These are phyloP conservation scores for Lota lota DNA, from an alignment of 2,113 vertebrate genomes.

Conservation along the genomic window DNA sequence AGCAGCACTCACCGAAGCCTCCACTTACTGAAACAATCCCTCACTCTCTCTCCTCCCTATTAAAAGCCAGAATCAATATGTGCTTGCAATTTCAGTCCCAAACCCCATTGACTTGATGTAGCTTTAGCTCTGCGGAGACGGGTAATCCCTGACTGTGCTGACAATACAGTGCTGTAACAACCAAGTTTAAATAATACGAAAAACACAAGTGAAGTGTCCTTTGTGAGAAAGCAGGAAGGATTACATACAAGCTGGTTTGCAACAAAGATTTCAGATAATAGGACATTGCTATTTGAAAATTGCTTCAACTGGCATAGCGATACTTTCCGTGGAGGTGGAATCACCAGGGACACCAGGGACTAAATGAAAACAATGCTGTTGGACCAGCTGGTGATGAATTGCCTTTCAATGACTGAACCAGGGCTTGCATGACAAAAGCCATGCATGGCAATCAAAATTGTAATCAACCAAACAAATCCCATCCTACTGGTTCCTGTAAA, in stretches of 20 bases:
- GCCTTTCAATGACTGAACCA: neutral
- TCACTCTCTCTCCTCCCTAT: conserved; percentile 2
- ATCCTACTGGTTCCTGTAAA: too few species aligned
- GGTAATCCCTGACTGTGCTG: conserved; percentile 42
- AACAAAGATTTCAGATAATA: neutral
- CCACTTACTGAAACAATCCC: neutral
- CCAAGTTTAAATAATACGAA: neutral
- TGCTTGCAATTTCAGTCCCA: conserved; percentile 22
- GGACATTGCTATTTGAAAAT: too few species aligned
- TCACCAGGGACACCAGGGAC: conserved; percentile 16
- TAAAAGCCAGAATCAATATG: conserved; percentile 27
- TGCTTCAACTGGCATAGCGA: too few species aligned
- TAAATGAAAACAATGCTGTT: conserved; percentile 44
- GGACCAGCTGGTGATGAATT: conserved; percentile 37
- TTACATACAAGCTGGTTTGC: conserved; percentile 10
- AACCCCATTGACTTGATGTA: neutral
- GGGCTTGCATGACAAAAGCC: neutral
- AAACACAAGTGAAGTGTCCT: conserved; percentile 18
- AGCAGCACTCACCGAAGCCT: conserved; percentile 10
- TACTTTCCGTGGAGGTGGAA: neutral
- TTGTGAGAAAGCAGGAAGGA: conserved; percentile 21
- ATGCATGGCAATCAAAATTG: conserved; percentile 10
- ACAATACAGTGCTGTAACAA: neutral
- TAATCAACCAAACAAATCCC: neutral
- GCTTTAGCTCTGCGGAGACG: neutral